Percentiles rank a stretch among this genome's conserved stretches.
phyloP scores from a whole-genome alignment of 2,113 vertebrate genomes.

The Ictalurus furcatus region DNA sequence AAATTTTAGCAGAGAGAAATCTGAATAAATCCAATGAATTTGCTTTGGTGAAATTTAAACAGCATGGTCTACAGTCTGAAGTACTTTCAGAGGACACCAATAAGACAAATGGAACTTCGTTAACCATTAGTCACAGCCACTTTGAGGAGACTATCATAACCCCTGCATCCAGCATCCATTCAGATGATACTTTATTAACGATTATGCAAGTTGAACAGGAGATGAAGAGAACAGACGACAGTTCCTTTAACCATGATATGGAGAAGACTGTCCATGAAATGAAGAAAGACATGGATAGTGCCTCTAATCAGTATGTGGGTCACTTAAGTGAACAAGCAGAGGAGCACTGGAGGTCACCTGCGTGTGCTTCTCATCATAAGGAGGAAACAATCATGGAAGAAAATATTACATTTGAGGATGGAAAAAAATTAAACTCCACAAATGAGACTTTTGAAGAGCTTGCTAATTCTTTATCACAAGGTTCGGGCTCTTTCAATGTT shows the following conservation, averaged over 20 bases:
- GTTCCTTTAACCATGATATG: not conserved
- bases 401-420: not conserved
- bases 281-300: constrained; percentile 16
- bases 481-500: constrained; percentile 33
- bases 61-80: not conserved
- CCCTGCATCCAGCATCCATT: not conserved
- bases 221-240: not conserved
- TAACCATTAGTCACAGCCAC: not conserved
- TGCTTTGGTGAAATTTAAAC: constrained; percentile 23
- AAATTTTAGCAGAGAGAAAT: not conserved
- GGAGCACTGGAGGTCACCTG: not conserved
- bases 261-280: not conserved
- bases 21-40: not conserved
- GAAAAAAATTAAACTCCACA: not conserved
- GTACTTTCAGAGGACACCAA: not conserved
- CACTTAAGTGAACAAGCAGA: not conserved
- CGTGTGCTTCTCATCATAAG: constrained; percentile 17
- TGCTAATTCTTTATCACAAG: constrained; percentile 49
- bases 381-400: constrained; percentile 19
- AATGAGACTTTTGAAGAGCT: constrained; percentile 25
- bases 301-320: not conserved
- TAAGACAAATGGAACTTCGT: not conserved
- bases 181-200: not conserved
- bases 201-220: constrained; percentile 1
- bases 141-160: not conserved